Base-by-base conservation (phyloP, 2,797 vertebrate species). In the Ctenopoma kingsleyae region DNA sequence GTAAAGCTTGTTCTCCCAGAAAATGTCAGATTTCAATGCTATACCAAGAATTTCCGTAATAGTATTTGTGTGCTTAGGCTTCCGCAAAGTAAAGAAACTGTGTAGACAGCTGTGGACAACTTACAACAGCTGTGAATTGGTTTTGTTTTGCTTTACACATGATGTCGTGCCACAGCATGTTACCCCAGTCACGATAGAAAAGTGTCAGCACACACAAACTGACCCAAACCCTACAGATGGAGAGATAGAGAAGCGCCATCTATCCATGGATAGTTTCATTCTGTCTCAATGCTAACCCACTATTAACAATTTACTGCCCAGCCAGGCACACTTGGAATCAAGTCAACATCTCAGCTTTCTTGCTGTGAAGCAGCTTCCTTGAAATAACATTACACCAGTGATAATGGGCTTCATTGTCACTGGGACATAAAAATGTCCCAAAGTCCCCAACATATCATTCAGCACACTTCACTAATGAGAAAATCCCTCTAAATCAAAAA, bases 361-460 rank as follows among this genome's bases (percentile, higher is more conserved):
- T 74, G 62, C 60, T 78, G 74, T 76, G 76, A 87, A 80, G 83
- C 75, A 72, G 69, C 38, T 48, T 71, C 71, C 70, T 65, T 82
- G 32, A 85, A 88, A 87, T 82, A 86, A 78, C 60, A 67, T 72
- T 79, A 81, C 76, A 81, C 73, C 69, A 83, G 36, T 63, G 75
- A 81, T 68, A 82, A 84, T 60, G 75, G 52, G 60, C 74, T 52
- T 74, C 71, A 46, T 71, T 65, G 36, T 77, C 65, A 76, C 60
- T 58, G 52, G 55, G 35, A 25, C 64, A 53, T 63, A 2, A 61
- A 12, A 52, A 54, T 76, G 60, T 48, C 72, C 8, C 40, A 52
- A 54, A 76, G 62, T 50, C 74, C 6, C 40, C 16, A 49, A 71
- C 16, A 17, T 47, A 47, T 60, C 61, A 74, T 49, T 47, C 47